Evolutionary conservation across 2,888 invertebrate species (phyloP), one percentile per base, ranked within the genome.

Genomic region (Epicampocera succincta): DNA sequence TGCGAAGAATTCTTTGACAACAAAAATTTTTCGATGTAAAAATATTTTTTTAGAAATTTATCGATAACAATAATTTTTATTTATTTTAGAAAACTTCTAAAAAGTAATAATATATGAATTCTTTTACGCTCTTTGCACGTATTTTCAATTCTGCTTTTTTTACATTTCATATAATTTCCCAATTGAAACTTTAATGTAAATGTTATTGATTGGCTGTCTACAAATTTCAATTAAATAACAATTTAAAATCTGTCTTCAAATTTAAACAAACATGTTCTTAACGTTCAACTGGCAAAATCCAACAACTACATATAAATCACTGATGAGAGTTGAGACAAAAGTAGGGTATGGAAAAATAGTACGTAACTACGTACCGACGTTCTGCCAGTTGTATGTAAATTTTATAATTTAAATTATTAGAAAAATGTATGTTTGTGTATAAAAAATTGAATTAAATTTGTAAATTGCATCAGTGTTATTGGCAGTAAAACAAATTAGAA

Each of bases 401-500:
- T 61, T 65, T 69, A 71, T 82, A 78, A 69, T 78, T 82, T 33
- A 33, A 33, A 74, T 77, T 66, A 56, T 71, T 74, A 58, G 29
- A 65, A 69, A 42, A 60, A 46, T 56, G 44, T 21, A 9, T 9
- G 8, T 33, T 1, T 5, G 5, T 25, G 5, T 25, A 25, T 25
- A 25, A 25, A 25, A 25, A 56, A 21, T 44, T 21, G 12, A 11
- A 13, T 12, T 15, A 21, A 40, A 33, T 12, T 54, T 54, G 8
- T 13, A 21, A 13, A 38, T 44, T 69, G 40, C 25, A 52, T 11
- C 54, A 73, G 73, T 68, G 58, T 42, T 71, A 68, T 11, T n/a
- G 19, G 25, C 19, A 48, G 42, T 48, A 44, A 11, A 60, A 46
- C 17, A 54, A 61, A 58, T 54, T 48, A 0, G 44, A 44, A 58